A percentile compares a stretch with the other conserved stretches of the same genome.
These are phyloP conservation scores for Mirounga angustirostris DNA, from an alignment of 2,113 vertebrate species.

Conservation along the genomic window DNA sequence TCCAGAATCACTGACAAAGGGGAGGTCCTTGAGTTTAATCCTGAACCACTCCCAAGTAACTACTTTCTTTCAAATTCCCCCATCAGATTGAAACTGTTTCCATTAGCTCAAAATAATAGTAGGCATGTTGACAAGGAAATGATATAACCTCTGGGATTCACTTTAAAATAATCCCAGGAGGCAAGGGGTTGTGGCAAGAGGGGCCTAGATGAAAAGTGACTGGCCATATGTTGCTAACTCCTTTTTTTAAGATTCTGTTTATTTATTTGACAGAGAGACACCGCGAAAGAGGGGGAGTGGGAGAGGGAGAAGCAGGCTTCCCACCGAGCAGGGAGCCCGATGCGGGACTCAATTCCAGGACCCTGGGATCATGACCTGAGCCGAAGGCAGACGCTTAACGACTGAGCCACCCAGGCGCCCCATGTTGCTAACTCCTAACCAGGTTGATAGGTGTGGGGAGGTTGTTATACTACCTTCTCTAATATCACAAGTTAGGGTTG, in stretches of 20 bases:
- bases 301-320: no score
- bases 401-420: no score
- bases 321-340: no score
- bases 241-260: no score
- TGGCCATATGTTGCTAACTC: background rate
- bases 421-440: background rate
- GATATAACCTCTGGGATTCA: background rate
- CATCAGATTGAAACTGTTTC: constrained; percentile 23
- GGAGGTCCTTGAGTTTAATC: background rate
- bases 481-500: background rate
- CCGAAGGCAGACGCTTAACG: no score
- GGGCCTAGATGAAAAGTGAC: background rate
- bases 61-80: background rate
- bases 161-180: constrained; percentile 28
- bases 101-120: constrained; percentile 20
- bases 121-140: background rate
- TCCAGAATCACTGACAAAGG: background rate
- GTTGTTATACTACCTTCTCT: background rate
- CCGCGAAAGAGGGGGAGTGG: no score
- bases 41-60: background rate
- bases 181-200: background rate
- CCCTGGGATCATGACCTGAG: no score
- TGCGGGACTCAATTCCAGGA: no score
- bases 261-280: no score
- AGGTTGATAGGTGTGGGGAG: background rate